These are phyloP conservation scores for Cebidichthys violaceus DNA, from an alignment of 2,113 vertebrate species.

Conservation along the genomic window DNA sequence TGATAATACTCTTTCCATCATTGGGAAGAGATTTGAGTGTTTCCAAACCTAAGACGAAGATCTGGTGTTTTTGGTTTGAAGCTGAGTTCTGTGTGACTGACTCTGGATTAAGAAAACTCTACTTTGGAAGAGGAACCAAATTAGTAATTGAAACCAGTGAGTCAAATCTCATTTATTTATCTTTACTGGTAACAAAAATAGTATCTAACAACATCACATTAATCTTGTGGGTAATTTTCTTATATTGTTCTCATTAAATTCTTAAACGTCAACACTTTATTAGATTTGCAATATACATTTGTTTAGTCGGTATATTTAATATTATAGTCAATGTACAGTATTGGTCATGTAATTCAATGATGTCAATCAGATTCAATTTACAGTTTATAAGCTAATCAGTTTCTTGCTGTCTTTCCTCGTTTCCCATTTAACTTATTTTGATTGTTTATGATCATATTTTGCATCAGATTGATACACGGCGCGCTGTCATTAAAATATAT, in stretches of 20 bases:
- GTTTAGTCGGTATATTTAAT: background rate
- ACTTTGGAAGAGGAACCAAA: slow-evolving; percentile 64
- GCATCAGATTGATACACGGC: too few species aligned
- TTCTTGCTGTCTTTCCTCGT: background rate
- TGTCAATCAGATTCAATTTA: background rate
- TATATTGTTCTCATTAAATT: background rate
- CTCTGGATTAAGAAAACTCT: slow-evolving; percentile 36
- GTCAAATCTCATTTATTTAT: background rate
- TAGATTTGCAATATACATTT: background rate
- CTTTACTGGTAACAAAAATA: too few species aligned
- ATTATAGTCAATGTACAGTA: background rate
- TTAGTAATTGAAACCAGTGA: slow-evolving; percentile 61
- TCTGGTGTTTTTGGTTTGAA: slow-evolving; percentile 5
- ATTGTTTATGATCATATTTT: background rate
- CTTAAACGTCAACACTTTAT: background rate
- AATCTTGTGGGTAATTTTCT: background rate
- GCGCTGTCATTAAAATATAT: too few species aligned
- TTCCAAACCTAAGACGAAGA: background rate
- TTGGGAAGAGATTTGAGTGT: too few species aligned
- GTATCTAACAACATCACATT: background rate
- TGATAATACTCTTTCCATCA: too few species aligned
- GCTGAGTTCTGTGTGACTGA: slow-evolving; percentile 49
- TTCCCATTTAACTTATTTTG: background rate
- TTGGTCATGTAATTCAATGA: background rate
- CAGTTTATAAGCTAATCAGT: background rate